Percentiles rank a stretch among this genome's conserved stretches.
Evolutionary conservation across 2,888 invertebrate genomes (phyloP).

Genomic region (Habrosyne pyritoides): DNA sequence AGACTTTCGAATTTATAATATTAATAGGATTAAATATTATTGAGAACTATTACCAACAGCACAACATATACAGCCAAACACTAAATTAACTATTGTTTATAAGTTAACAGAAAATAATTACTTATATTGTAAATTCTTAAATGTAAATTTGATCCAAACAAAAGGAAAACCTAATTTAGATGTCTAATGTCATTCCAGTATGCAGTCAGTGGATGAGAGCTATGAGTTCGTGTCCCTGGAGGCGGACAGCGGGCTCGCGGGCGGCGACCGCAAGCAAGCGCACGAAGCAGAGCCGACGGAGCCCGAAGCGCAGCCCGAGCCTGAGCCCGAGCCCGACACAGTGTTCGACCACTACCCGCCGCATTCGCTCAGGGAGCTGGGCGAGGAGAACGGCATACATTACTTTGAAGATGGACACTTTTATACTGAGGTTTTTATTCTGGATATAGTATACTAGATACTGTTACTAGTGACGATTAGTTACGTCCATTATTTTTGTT

Average conservation of each 20-base stretch:
- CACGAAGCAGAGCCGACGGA: conserved; percentile 44
- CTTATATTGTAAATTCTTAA: too few species aligned
- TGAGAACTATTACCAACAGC: too few species aligned
- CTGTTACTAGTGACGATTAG: too few species aligned
- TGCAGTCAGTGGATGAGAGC: conserved; percentile 82
- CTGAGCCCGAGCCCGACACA: conserved; percentile 27
- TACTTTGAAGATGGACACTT: conserved; percentile 97
- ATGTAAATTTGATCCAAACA: background rate
- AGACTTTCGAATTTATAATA: too few species aligned
- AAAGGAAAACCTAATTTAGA: background rate
- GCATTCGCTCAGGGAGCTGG: conserved; percentile 86
- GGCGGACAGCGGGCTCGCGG: conserved; percentile 59
- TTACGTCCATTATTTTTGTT: too few species aligned
- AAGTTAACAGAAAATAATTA: too few species aligned
- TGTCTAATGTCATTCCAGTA: conserved; percentile 45
- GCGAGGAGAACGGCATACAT: conserved; percentile 93
- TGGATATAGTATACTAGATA: background rate
- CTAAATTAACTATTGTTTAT: too few species aligned
- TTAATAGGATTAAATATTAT: too few species aligned
- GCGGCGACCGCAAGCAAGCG: conserved; percentile 56
- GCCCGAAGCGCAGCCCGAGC: conserved; percentile 37
- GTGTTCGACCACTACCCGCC: conserved; percentile 84
- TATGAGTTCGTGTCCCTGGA: conserved; percentile 77
- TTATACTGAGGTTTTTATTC: conserved; percentile 89
- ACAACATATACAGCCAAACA: too few species aligned